A percentile compares a stretch with the other conserved stretches of the same genome.
Evolutionary conservation across 1,140 invertebrate species (phyloP).

Genomic region (Aporrectodea caliginosa): DNA sequence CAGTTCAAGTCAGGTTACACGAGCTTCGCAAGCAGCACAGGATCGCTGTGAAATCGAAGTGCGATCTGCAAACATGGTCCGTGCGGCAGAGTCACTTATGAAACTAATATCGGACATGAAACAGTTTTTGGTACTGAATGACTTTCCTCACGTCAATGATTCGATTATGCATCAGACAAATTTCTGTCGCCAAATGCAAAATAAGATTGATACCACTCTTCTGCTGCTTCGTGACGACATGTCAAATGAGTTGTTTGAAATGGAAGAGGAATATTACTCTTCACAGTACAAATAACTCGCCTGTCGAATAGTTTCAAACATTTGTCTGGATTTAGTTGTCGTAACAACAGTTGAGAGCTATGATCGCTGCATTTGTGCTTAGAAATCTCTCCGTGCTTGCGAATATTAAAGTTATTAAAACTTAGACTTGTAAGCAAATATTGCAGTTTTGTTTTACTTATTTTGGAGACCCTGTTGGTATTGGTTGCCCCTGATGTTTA

Average conservation of each 20-base stretch:
- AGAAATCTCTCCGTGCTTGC: not conserved
- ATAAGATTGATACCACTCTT: conserved; percentile 87
- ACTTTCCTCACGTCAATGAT: conserved; percentile 94
- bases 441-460: not conserved
- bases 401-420: not conserved
- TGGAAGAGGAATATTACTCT: conserved; percentile 96
- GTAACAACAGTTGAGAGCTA: not conserved
- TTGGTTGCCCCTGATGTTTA: too few relatives aligned
- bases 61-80: conserved; percentile 85
- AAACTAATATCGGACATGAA: conserved; percentile 94
- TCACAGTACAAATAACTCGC: conserved; percentile 74
- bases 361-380: not conserved
- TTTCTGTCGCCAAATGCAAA: conserved; percentile 79
- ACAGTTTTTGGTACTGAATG: conserved; percentile 92
- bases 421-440: not conserved
- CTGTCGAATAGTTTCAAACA: not conserved
- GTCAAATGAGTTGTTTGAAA: conserved; percentile 87
- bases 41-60: conserved; percentile 97
- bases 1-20: conserved; percentile 67
- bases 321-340: not conserved
- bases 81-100: conserved; percentile 91
- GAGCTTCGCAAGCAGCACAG: conserved; percentile 86
- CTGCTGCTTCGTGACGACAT: conserved; percentile 89
- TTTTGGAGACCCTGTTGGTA: not conserved
- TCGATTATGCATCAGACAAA: conserved; percentile 87